These are phyloP conservation scores for Pentalonia nigronervosa DNA, from an alignment of 1,140 invertebrate species.

Conservation along the genomic window DNA sequence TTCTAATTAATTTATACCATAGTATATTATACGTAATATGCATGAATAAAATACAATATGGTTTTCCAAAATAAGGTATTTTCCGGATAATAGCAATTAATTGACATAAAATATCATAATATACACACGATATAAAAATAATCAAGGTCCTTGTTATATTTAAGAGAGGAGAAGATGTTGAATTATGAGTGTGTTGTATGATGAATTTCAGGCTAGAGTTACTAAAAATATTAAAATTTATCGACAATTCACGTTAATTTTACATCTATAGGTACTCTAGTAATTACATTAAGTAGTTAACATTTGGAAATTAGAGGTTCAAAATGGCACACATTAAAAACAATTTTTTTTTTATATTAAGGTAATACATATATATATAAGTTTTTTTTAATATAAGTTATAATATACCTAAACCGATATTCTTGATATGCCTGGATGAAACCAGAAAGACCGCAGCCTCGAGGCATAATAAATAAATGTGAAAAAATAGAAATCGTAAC, in stretches of 20 bases:
- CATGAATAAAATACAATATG: too few species aligned
- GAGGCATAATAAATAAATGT: background rate
- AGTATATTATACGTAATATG: too few species aligned
- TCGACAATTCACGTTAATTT: background rate
- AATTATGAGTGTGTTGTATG: background rate
- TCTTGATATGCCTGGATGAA: background rate
- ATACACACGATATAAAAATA: background rate
- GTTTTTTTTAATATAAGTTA: too few species aligned
- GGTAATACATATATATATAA: background rate
- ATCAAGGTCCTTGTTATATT: background rate
- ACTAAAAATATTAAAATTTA: background rate
- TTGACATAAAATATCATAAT: background rate
- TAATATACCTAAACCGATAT: background rate
- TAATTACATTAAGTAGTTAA: background rate
- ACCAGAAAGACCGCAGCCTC: background rate
- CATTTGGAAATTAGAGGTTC: background rate
- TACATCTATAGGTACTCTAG: background rate
- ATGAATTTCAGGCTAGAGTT: too few species aligned
- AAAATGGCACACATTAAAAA: background rate
- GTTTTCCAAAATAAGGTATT: too few species aligned
- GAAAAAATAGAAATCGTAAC: slow-evolving; percentile 18
- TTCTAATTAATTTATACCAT: too few species aligned
- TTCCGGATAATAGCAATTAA: background rate
- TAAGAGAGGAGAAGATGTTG: background rate
- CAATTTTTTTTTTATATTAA: background rate